A percentile compares a stretch with the other conserved stretches of the same genome.
Evolutionary conservation across 1,140 invertebrate species (phyloP).

Genomic region (Neomicropteryx cornuta): DNA sequence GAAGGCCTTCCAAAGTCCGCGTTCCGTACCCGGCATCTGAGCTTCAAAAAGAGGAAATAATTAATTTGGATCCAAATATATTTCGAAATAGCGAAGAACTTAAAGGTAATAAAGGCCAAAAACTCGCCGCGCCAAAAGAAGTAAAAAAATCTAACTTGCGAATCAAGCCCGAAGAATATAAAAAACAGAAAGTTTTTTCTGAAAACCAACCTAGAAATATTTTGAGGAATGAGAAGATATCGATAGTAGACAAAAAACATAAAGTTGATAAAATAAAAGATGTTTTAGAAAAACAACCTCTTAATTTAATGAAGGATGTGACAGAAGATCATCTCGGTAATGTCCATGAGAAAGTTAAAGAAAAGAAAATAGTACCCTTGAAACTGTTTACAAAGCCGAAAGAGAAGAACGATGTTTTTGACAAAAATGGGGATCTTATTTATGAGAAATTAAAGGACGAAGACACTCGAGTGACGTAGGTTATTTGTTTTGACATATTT

Average conservation of each 20-base stretch:
- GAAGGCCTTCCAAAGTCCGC: conserved; percentile 9
- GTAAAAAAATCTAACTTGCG: conserved; percentile 3
- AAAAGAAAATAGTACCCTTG: conserved; percentile 6
- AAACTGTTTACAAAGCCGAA: conserved; percentile 15
- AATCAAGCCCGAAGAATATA: conserved; percentile 6
- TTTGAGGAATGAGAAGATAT: conserved; percentile 1
- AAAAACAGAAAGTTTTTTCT: neutral
- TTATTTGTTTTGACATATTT: neutral
- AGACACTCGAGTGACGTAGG: conserved; percentile 37
- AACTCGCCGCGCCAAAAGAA: conserved; percentile 4
- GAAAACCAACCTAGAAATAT: neutral
- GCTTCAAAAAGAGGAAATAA: conserved; percentile 26
- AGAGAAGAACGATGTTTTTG: conserved; percentile 37
- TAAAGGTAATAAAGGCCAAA: conserved; percentile 12
- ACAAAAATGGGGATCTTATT: conserved; percentile 38
- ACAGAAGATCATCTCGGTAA: neutral
- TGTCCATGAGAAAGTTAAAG: conserved; percentile 4
- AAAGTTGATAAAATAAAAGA: conserved; percentile 22
- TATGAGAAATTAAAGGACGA: conserved; percentile 43
- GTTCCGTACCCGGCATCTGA: neutral
- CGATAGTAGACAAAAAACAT: conserved; percentile 19
- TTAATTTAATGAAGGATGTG: conserved; percentile 21
- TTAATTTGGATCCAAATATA: conserved; percentile 20
- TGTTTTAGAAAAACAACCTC: conserved; percentile 22
- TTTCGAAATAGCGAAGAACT: conserved; percentile 7